These are phyloP conservation scores for Tolmerus cingulatus DNA, from an alignment of 2,888 invertebrate genomes.

Conservation along the genomic window DNA sequence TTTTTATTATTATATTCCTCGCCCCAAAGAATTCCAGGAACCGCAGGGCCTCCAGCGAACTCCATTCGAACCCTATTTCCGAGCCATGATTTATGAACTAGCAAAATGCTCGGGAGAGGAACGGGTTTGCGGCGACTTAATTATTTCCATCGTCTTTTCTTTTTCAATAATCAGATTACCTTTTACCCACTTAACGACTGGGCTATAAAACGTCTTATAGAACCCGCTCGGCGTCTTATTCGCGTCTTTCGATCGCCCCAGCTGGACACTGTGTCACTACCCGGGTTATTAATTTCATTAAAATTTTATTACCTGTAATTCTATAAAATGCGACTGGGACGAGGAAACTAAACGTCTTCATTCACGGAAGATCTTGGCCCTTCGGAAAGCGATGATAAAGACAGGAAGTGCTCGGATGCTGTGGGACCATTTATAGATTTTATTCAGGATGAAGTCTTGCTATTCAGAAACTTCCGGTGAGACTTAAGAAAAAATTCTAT, in stretches of 20 bases:
- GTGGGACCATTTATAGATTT: background rate
- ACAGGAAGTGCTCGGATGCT: background rate
- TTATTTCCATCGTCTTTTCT: conserved; percentile 5
- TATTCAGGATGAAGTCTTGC: background rate
- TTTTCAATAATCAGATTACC: conserved; percentile 22
- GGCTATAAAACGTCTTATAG: background rate
- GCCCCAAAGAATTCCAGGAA: background rate
- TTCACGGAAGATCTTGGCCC: background rate
- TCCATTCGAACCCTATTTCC: conserved; percentile 14
- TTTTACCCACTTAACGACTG: background rate
- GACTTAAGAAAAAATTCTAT: background rate
- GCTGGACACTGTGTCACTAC: conserved; percentile 29
- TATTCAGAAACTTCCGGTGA: background rate
- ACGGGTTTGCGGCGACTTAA: conserved; percentile 11
- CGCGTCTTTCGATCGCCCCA: background rate
- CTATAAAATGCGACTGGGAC: background rate
- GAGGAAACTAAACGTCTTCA: background rate
- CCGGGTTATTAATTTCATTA: conserved; percentile 27
- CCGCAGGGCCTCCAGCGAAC: background rate
- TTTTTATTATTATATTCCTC: background rate
- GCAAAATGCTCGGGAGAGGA: conserved; percentile 7
- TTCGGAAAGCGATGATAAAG: background rate
- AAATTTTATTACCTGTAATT: conserved; percentile 13
- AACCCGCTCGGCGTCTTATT: background rate
- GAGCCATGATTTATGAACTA: conserved; percentile 23